phyloP scores from a whole-genome alignment of 2,797 vertebrate species.

The Pachyuromys duprasi region DNA sequence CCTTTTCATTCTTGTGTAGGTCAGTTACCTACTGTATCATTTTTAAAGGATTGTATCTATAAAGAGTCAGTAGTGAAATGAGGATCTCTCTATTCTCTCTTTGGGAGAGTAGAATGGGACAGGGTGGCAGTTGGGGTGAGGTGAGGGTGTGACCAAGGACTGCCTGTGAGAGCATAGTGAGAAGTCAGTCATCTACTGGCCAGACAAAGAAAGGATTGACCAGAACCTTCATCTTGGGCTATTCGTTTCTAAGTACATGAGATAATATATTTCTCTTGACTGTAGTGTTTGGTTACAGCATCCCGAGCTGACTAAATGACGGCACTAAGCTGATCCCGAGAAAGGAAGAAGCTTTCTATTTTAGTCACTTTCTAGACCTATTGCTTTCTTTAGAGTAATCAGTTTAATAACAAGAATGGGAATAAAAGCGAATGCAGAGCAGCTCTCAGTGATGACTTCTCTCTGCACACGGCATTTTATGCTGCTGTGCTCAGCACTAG shows the following conservation, averaged over 20 bases:
- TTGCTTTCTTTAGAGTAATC: background rate
- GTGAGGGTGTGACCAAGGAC: background rate
- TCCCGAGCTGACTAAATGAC: background rate
- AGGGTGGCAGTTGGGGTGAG: background rate
- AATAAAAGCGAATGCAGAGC: background rate
- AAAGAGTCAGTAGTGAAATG: background rate
- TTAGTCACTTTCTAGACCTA: background rate
- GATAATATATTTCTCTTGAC: background rate
- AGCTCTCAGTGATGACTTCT: background rate
- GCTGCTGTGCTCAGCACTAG: background rate
- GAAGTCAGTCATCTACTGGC: background rate
- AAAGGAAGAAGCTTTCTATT: slow-evolving; percentile 11
- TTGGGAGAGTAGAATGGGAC: too few species aligned
- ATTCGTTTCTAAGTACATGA: background rate
- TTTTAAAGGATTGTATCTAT: background rate
- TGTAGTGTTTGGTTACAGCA: background rate
- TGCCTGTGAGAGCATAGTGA: background rate
- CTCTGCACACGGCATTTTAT: background rate
- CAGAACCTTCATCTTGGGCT: background rate
- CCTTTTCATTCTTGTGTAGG: background rate
- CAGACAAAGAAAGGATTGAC: background rate
- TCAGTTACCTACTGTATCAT: background rate
- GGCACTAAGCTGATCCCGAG: background rate
- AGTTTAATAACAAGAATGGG: background rate
- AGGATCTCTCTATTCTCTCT: background rate